Base-by-base conservation (phyloP, 2,113 vertebrate genomes). In the Amphiprion ocellaris region DNA sequence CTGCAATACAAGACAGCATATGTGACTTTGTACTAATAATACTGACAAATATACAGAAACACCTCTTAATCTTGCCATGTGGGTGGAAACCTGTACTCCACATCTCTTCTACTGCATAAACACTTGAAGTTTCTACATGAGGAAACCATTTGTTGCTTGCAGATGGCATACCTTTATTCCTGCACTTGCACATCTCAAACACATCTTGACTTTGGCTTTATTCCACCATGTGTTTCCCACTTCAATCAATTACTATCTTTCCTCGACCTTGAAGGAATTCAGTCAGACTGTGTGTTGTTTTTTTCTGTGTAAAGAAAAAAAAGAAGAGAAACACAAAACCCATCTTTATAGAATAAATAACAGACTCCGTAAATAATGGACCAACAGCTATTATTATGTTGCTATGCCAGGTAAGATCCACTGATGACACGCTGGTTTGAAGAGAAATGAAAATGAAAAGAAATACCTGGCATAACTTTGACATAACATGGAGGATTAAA, bases 1-100 rank as follows among this genome's bases (percentile, higher is more conserved):
- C 41, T 14, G 2, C 4, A 2, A 44, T 15, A 44, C 12, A 44
- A 44, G 2, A 44, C 3, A 49, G 4, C 2, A 19, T 49, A 4
- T 49, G 15, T 49, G 15, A 49, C 47, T 10, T 49, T 49, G 15
- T 52, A 21, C 1, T 21, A 16, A 52, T 9, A 21, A 52, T 21
- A 21, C 49, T 52, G 19, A 19, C 5, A 21, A 19, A 52, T 52
- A 1, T 21, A 39, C 56, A 56, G 37, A 55, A 55, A 10, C 66
- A 69, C 37, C 50, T 69, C 52, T 28, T 69, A 14, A 47, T 47
- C 4, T 19, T 19, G 53, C 15, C 49, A n/a, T 50, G 49, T n/a
- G 52, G 55, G 54, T 49, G 41, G 68, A 58, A 30, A 28, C 26
- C 23, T 26, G 33, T 54, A 30, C 76, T 56, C 66, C 3, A 66